Conservation (phyloP, 64 coral and sea anemone genomes). For the Trachythela sp. region DNA sequence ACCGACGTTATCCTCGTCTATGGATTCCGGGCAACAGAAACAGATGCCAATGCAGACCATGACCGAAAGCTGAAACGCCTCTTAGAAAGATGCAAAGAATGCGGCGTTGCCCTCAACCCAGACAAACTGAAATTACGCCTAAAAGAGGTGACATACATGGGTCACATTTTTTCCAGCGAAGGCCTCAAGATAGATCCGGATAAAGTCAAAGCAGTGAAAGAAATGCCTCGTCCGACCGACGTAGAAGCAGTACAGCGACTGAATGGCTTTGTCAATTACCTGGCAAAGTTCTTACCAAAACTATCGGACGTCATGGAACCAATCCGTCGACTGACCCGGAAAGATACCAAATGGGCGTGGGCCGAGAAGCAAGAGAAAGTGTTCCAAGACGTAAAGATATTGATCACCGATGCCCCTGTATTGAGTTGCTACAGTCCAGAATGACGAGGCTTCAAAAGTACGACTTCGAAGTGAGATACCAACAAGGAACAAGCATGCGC, state of each 20-base stretch:
- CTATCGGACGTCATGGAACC: neutral
- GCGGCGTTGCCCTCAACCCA: neutral
- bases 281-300: slow-evolving; percentile 22
- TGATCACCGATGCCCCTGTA: slow-evolving; percentile 30
- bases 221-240: too few relatives aligned
- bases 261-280: too few relatives aligned
- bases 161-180: neutral
- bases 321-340: slow-evolving; percentile 18
- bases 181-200: slow-evolving; percentile 3
- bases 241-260: too few relatives aligned
- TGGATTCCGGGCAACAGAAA: neutral
- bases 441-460: neutral
- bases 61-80: neutral
- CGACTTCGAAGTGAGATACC: slow-evolving; percentile 25
- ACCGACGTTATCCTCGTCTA: neutral
- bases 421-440: too few relatives aligned
- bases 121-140: neutral
- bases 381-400: neutral
- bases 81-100: neutral
- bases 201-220: too few relatives aligned
- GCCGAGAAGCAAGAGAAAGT: neutral
- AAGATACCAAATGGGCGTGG: slow-evolving; percentile 32
- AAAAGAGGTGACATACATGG: slow-evolving; percentile 22
- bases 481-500: slow-evolving; percentile 25
- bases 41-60: neutral